phyloP scores from a whole-genome alignment of 2,888 invertebrate genomes.

The Heteromurus nitidus region DNA sequence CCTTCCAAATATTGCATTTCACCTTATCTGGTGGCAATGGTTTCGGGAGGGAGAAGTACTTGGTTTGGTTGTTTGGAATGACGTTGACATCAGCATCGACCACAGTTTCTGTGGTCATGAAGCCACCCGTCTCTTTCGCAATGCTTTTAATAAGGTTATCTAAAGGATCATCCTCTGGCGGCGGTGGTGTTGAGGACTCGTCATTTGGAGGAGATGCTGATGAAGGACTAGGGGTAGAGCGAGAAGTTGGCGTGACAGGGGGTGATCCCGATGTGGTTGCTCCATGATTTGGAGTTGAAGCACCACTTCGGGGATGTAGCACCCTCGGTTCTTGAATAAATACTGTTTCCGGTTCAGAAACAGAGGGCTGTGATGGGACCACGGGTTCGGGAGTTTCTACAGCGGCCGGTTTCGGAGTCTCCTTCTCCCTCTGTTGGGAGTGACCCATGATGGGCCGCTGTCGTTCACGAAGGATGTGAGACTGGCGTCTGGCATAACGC shows the following conservation, averaged over 20 bases:
- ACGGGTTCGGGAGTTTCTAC: constrained; percentile 18
- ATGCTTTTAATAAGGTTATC: constrained; percentile 87
- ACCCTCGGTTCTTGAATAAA: constrained; percentile 67
- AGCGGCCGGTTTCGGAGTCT: constrained; percentile 23
- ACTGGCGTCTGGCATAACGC: constrained; percentile 85
- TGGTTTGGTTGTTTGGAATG: constrained; percentile 77
- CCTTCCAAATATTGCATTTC: constrained; percentile 96
- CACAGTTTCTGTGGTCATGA: constrained; percentile 66
- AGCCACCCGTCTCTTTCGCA: constrained; percentile 79
- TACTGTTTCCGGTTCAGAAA: constrained; percentile 54
- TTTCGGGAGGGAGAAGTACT: constrained; percentile 74
- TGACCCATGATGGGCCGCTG: constrained; percentile 79
- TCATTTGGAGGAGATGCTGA: constrained; percentile 60
- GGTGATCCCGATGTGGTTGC: constrained; percentile 56
- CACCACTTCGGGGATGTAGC: constrained; percentile 60
- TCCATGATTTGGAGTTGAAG: constrained; percentile 28
- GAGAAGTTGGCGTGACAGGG: constrained; percentile 72
- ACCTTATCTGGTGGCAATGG: constrained; percentile 92
- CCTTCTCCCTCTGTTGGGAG: constrained; percentile 39
- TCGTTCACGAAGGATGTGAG: constrained; percentile 75
- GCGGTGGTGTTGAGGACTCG: constrained; percentile 63
- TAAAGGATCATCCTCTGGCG: constrained; percentile 78
- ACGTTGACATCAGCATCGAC: constrained; percentile 75
- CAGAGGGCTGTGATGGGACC: constrained; percentile 28
- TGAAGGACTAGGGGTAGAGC: constrained; percentile 73